Evolutionary conservation across 1,140 invertebrate species (phyloP).

Genomic region (Pogonognathellus flavescens): DNA sequence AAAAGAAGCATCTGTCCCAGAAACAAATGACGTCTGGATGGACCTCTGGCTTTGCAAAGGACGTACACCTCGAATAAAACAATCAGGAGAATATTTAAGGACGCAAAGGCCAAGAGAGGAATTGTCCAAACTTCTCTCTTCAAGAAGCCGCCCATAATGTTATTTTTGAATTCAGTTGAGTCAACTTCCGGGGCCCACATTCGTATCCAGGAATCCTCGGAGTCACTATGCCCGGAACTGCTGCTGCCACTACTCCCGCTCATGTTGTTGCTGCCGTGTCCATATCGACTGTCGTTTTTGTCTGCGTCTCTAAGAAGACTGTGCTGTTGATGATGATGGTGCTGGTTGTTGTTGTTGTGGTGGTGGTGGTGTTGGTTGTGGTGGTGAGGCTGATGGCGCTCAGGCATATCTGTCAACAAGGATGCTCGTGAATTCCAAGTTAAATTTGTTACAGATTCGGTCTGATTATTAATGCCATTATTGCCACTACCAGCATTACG

Average conservation of each 20-base stretch:
- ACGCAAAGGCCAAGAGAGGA: conserved; percentile 79
- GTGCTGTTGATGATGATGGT: conserved; percentile 15
- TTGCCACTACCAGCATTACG: not conserved
- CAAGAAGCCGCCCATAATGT: conserved; percentile 54
- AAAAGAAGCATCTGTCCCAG: conserved; percentile 91
- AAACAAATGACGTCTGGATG: conserved; percentile 87
- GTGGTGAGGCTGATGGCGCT: not conserved
- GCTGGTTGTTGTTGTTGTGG: not conserved
- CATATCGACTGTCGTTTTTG: not conserved
- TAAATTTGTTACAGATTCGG: conserved; percentile 22
- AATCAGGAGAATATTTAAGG: conserved; percentile 81
- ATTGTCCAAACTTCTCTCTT: conserved; percentile 84
- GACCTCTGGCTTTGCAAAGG: conserved; percentile 87
- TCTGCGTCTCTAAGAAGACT: not conserved
- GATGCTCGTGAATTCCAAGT: not conserved
- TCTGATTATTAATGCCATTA: conserved; percentile 26
- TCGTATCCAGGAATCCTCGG: conserved; percentile 1
- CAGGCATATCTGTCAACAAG: conserved; percentile 12
- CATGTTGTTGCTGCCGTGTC: conserved; percentile 6
- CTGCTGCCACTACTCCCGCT: not conserved
- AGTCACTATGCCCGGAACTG: not conserved
- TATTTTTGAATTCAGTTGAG: conserved; percentile 40
- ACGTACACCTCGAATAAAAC: conserved; percentile 89
- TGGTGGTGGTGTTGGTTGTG: conserved; percentile 5
- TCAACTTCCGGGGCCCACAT: conserved; percentile 26